Evolutionary conservation across 2,888 invertebrate species (phyloP), one percentile per base, ranked within the genome.

Genomic region (Drosophila kuntzei): DNA sequence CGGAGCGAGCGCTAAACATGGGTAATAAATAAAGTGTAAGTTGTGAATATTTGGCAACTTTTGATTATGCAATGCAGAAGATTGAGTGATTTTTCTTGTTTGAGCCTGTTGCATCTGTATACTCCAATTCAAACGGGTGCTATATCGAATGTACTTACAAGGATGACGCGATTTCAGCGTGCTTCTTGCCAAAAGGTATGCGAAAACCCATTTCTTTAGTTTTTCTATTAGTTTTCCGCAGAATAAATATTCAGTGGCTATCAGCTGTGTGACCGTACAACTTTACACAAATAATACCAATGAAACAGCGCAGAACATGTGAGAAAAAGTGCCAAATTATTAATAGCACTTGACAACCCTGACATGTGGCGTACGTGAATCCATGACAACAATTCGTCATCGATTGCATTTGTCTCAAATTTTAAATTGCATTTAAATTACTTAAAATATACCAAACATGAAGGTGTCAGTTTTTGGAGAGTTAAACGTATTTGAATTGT

Each of bases 151-250:
- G 14, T 34, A 90, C 91, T 91, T 90, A 91, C 92, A 92, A 94
- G 55, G 92, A 90, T 5, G 91, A 90, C 11, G 94, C 93, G 20
- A 94, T 92, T 85, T 95, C 94, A 22, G 94, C 87, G 11, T 95
- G 95, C 83, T 93, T 95, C 89, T 93, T 95, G 67, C 95, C 95
- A 46, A 95, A 83, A 43, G 92, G 91, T 53, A 92, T 67, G 59
- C 83, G 91, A 14, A 82, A 87, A 66, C 51, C 87, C 91, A 91
- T 91, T 82, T 37, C 29, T 6, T 22, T 20, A 20, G 18, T 16
- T 18, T 54, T 46, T 44, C n/a, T 20, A 12, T 36, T 20, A 36
- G 60, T 54, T 61, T 54, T 61, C 20, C 12, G 12, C 55, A 25
- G 29, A 53, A 41, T 47, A 69, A 79, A 60, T 65, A 55, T 29